A percentile compares a stretch with the other conserved stretches of the same genome.
phyloP scores from a whole-genome alignment of 2,113 vertebrate species.

The Pongo abelii region DNA sequence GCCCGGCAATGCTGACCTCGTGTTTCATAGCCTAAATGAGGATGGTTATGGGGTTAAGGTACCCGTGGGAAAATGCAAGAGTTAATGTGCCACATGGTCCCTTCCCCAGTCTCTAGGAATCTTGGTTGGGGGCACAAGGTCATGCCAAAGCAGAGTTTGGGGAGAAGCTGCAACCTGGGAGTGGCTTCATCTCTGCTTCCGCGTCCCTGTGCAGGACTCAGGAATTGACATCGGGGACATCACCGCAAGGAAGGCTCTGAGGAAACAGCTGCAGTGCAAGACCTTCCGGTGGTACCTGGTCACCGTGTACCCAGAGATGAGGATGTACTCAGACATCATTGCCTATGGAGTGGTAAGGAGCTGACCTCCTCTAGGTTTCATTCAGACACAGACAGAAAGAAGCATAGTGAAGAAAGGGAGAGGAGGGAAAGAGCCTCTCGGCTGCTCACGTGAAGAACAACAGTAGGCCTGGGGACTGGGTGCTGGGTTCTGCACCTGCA shows the following conservation, averaged over 20 bases:
- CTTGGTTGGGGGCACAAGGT: not conserved
- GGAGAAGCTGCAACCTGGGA: not conserved
- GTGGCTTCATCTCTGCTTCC: not conserved
- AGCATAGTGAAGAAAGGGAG: not conserved
- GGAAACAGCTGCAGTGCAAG: constrained; percentile 97
- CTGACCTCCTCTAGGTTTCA: not conserved
- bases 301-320: constrained; percentile 98
- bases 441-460: accelerated
- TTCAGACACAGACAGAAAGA: not conserved
- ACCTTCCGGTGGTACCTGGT: constrained; percentile 99
- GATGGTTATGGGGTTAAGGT: not conserved
- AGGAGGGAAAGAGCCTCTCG: not conserved
- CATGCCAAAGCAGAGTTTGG: not conserved
- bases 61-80: not conserved
- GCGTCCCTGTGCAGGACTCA: constrained; percentile 87
- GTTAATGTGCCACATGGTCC: not conserved
- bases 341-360: constrained; percentile 95
- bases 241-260: constrained; percentile 93
- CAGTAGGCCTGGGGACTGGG: not conserved
- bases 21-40: not conserved
- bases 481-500: not conserved
- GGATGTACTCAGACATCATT: constrained; percentile 95
- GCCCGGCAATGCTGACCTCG: not conserved
- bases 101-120: not conserved
- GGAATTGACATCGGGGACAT: constrained; percentile 98